Evolutionary conservation across 2,797 vertebrate species (phyloP).

Genomic region (Aeoliscus strigatus): DNA sequence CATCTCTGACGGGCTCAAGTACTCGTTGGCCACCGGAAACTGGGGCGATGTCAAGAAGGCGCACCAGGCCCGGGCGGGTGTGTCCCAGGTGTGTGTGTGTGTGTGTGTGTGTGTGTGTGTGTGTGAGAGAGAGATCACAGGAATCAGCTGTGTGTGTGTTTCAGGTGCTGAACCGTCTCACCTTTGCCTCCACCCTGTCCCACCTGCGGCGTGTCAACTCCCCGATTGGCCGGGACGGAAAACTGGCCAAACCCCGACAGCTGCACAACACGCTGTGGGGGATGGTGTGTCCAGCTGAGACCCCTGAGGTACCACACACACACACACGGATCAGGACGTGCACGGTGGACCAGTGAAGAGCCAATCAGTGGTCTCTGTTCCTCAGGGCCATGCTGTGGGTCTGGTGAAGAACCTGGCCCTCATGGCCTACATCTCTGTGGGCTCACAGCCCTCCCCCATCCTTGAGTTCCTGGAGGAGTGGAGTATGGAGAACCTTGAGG

Average conservation of each 20-base stretch:
- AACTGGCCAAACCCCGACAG: conserved; percentile 94
- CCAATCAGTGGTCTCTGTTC: background rate
- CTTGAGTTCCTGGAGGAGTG: conserved; percentile 99
- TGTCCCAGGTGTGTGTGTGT: conserved; percentile 82
- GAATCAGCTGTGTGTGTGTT: background rate
- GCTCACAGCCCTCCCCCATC: conserved; percentile 96
- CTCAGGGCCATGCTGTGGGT: conserved; percentile 95
- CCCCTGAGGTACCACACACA: conserved; percentile 96
- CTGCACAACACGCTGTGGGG: conserved; percentile 98
- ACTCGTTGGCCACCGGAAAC: conserved; percentile 95
- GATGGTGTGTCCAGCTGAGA: conserved; percentile 98
- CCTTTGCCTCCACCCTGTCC: conserved; percentile 95
- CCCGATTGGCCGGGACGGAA: conserved; percentile 93
- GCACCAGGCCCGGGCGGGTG: conserved; percentile 95
- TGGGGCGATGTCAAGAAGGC: conserved; percentile 99
- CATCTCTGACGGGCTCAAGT: conserved; percentile 97
- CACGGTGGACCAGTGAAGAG: too few species aligned
- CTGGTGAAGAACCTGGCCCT: conserved; percentile 97
- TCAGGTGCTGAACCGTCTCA: conserved; percentile 94
- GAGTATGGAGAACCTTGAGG: conserved; percentile 99
- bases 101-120: conserved; percentile 84
- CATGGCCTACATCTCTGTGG: conserved; percentile 99
- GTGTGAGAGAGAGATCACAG: too few species aligned
- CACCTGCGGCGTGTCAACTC: conserved; percentile 95
- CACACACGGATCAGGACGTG: too few species aligned